Evolutionary conservation across 2,888 invertebrate genomes (phyloP).

Genomic region (Arge pagana): DNA sequence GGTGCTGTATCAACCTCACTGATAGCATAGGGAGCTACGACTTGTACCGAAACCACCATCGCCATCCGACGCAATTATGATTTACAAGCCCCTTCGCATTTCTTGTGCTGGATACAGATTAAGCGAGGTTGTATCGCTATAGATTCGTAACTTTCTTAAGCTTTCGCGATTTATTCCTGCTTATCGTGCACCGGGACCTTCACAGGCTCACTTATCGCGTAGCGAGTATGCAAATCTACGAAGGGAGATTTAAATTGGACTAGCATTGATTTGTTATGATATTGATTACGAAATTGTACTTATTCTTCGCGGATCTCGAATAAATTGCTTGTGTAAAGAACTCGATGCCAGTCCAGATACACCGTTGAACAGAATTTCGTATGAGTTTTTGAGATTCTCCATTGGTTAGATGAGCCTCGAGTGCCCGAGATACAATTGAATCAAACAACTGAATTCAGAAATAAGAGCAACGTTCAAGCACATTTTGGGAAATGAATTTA

Average conservation of each 20-base stretch:
- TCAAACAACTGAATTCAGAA: too few species aligned
- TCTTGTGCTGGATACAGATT: constrained; percentile 26
- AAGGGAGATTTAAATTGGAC: constrained; percentile 32
- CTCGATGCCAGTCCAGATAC: too few species aligned
- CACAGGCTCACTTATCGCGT: constrained; percentile 58
- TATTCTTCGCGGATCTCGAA: too few species aligned
- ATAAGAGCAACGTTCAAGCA: too few species aligned
- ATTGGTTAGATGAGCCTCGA: too few species aligned
- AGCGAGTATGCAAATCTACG: constrained; percentile 55
- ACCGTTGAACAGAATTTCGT: too few species aligned
- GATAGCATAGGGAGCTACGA: constrained; percentile 41
- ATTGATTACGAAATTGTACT: constrained; percentile 18
- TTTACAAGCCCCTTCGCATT: constrained; percentile 54
- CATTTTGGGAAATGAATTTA: too few species aligned
- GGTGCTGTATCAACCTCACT: constrained; percentile 26
- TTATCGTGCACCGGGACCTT: constrained; percentile 55
- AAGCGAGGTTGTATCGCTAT: constrained; percentile 44
- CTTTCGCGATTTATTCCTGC: constrained; percentile 58
- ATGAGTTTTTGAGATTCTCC: too few species aligned
- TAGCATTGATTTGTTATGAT: constrained; percentile 20
- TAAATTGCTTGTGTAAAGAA: too few species aligned
- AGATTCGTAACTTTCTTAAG: constrained; percentile 59
- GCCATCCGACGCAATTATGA: constrained; percentile 57
- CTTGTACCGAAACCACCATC: constrained; percentile 52
- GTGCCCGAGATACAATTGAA: too few species aligned